Conservation (phyloP, 2,797 vertebrate genomes). For the Enteromius mattozi region DNA sequence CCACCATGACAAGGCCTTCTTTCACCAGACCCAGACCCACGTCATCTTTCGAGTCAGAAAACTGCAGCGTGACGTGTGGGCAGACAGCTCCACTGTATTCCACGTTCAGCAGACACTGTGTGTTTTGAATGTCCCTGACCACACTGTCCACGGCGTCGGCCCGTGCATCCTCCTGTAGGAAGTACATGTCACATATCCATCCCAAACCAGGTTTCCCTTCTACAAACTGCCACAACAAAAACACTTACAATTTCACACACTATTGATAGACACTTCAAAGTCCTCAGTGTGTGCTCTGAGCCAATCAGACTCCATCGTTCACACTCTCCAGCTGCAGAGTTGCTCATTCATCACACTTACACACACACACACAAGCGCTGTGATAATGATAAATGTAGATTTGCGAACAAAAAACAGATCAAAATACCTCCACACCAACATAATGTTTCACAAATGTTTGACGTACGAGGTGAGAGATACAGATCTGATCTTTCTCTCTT, state of each 20-base stretch:
- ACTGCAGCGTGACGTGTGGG: constrained; percentile 91
- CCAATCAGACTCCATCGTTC: constrained; percentile 15
- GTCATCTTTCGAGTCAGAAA: constrained; percentile 91
- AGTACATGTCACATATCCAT: neutral
- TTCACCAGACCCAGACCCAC: constrained; percentile 94
- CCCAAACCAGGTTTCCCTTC: neutral
- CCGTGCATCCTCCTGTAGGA: constrained; percentile 87
- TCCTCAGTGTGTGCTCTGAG: constrained; percentile 8
- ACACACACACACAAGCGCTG: neutral
- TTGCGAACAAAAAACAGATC: constrained; percentile 8
- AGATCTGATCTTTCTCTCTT: constrained; percentile 25
- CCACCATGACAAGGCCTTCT: constrained; percentile 96
- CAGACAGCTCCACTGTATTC: constrained; percentile 85
- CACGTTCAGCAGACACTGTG: constrained; percentile 94
- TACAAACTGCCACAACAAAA: neutral
- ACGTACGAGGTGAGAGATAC: constrained; percentile 8
- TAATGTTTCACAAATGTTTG: constrained; percentile 36
- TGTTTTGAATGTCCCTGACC: constrained; percentile 95
- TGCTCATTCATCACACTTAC: constrained; percentile 35
- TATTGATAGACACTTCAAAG: constrained; percentile 22
- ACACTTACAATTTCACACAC: neutral
- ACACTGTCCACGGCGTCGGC: constrained; percentile 92
- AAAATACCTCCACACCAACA: constrained; percentile 24
- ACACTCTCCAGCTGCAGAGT: constrained; percentile 17
- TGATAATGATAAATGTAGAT: constrained; percentile 13